Evolutionary conservation across 2,888 invertebrate species (phyloP).

Genomic region (Eristalis arbustorum): DNA sequence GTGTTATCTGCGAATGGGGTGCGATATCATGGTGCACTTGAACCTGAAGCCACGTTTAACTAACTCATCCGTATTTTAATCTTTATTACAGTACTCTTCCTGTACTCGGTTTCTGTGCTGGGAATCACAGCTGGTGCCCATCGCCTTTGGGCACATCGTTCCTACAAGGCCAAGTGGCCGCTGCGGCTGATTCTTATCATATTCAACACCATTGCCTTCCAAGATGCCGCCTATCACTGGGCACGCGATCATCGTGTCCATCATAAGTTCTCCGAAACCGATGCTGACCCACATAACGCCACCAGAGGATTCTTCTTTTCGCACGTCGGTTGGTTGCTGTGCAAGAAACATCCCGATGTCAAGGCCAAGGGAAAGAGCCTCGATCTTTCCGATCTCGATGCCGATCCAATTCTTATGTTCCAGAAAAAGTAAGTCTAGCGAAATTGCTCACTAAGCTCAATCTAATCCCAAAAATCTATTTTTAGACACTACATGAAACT

Average conservation of each 20-base stretch:
- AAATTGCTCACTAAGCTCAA: background rate
- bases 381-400: slow-evolving; percentile 89
- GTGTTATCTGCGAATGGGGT: background rate
- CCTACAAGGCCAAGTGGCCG: slow-evolving; percentile 95
- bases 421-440: slow-evolving; percentile 87
- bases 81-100: slow-evolving; percentile 7
- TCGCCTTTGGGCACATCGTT: slow-evolving; percentile 94
- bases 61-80: background rate
- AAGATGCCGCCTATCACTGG: slow-evolving; percentile 88
- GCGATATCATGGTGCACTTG: background rate
- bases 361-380: slow-evolving; percentile 89
- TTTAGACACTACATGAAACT: slow-evolving; percentile 87
- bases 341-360: slow-evolving; percentile 92
- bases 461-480: slow-evolving; percentile 51
- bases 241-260: slow-evolving; percentile 89
- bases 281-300: slow-evolving; percentile 95
- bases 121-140: slow-evolving; percentile 98
- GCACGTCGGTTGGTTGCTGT: slow-evolving; percentile 94
- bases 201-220: slow-evolving; percentile 93
- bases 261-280: slow-evolving; percentile 93
- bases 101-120: slow-evolving; percentile 83
- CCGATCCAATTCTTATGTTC: slow-evolving; percentile 89
- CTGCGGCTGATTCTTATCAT: slow-evolving; percentile 87
- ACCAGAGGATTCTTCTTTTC: slow-evolving; percentile 96
- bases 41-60: background rate